Percentiles rank a stretch among this genome's conserved stretches.
phyloP scores from a whole-genome alignment of 2,797 vertebrate genomes.

The Anableps anableps region DNA sequence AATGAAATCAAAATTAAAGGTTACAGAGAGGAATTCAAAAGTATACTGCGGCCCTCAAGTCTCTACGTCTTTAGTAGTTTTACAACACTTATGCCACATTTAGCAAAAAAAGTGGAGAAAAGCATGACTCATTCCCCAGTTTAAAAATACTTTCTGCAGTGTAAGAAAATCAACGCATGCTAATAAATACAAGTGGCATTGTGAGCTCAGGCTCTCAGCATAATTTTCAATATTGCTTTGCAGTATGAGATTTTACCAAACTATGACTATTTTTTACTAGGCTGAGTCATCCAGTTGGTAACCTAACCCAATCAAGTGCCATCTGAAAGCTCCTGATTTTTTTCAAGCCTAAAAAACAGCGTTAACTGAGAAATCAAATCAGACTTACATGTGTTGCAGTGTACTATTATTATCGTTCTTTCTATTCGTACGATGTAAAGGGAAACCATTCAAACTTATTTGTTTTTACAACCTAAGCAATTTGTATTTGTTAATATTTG shows the following conservation, averaged over 20 bases:
- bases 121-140: not conserved
- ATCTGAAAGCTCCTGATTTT: not conserved
- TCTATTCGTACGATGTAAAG: no score
- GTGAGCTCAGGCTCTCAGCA: not conserved
- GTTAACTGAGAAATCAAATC: not conserved
- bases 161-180: not conserved
- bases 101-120: not conserved
- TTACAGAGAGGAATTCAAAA: not conserved
- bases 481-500: no score
- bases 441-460: no score
- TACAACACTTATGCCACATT: not conserved
- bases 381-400: not conserved
- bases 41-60: no score
- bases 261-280: not conserved
- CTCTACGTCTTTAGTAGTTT: not conserved
- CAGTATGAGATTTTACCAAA: not conserved
- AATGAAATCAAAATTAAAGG: conserved; percentile 10
- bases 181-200: not conserved
- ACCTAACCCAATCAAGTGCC: not conserved
- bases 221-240: not conserved
- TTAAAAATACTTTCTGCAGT: not conserved
- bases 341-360: not conserved
- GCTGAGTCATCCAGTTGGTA: not conserved
- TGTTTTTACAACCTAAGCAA: no score
- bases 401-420: not conserved